These are phyloP conservation scores for Polietes domitor DNA, from an alignment of 2,888 invertebrate genomes.

Conservation along the genomic window DNA sequence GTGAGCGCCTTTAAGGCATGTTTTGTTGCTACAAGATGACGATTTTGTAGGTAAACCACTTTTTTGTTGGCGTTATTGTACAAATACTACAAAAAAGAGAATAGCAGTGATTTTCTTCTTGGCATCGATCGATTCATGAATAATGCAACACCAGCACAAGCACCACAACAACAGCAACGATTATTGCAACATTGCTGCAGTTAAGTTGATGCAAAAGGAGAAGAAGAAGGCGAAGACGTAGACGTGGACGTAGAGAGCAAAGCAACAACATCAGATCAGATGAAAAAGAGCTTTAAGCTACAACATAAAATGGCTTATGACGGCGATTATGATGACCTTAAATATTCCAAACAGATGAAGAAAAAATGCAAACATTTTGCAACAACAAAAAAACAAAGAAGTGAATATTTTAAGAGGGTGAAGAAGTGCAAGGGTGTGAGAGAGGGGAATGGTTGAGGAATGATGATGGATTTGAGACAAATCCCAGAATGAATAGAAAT, in stretches of 20 bases:
- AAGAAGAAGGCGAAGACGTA: neutral
- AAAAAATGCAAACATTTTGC: too few species aligned
- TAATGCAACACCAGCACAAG: slow-evolving; percentile 57
- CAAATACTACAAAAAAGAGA: neutral
- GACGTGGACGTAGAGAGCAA: too few species aligned
- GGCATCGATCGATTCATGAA: slow-evolving; percentile 59
- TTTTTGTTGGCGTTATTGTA: slow-evolving; percentile 39
- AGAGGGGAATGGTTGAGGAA: too few species aligned
- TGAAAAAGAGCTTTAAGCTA: slow-evolving; percentile 58
- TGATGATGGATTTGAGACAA: too few species aligned
- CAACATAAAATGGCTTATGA: slow-evolving; percentile 53
- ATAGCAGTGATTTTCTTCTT: slow-evolving; percentile 36
- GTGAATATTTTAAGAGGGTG: neutral
- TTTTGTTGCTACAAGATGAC: slow-evolving; percentile 53
- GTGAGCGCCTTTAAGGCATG: slow-evolving; percentile 62
- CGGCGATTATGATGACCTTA: slow-evolving; percentile 47
- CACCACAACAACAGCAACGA: slow-evolving; percentile 13
- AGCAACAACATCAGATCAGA: neutral
- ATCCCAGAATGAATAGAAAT: too few species aligned
- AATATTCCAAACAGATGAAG: neutral
- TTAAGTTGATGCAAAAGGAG: neutral
- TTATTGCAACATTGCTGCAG: slow-evolving; percentile 53
- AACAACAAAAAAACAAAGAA: neutral
- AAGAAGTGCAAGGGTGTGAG: neutral
- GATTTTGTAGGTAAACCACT: slow-evolving; percentile 61